These are phyloP conservation scores for Hormaphis cornu DNA, from an alignment of 1,140 invertebrate genomes.

Conservation along the genomic window DNA sequence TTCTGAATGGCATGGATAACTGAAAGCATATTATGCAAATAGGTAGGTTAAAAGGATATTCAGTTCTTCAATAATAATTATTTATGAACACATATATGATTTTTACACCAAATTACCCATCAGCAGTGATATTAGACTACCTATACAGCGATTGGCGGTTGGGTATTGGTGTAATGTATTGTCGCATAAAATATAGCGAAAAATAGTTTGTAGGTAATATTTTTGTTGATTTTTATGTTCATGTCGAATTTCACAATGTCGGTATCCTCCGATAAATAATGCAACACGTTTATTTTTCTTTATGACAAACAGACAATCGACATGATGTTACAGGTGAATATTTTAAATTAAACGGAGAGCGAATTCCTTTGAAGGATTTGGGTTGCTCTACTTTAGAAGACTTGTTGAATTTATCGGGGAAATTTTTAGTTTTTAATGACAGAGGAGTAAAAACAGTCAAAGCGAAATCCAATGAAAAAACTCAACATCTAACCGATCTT, in stretches of 20 bases:
- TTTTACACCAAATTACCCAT: no score
- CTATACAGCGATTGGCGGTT: no score
- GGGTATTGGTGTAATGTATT: not conserved
- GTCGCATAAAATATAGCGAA: not conserved
- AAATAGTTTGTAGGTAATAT: not conserved
- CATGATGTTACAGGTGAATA: slow-evolving; percentile 17
- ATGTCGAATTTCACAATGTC: not conserved
- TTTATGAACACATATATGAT: no score
- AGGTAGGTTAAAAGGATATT: no score
- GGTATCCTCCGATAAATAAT: not conserved
- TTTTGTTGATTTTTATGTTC: no score
- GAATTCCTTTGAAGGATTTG: not conserved
- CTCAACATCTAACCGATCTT: slow-evolving; percentile 21
- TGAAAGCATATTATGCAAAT: no score
- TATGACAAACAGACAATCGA: no score
- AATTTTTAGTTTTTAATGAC: not conserved
- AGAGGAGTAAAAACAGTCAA: not conserved
- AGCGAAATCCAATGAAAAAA: not conserved
- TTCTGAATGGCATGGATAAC: no score
- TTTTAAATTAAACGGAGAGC: not conserved
- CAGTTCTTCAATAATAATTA: no score
- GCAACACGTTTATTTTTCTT: not conserved
- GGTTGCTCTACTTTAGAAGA: slow-evolving; percentile 6
- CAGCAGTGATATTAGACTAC: no score
- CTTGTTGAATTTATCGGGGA: not conserved